A percentile compares a stretch with the other conserved stretches of the same genome.
These are phyloP conservation scores for Mustela lutreola DNA, from an alignment of 2,113 vertebrate species.

Conservation along the genomic window DNA sequence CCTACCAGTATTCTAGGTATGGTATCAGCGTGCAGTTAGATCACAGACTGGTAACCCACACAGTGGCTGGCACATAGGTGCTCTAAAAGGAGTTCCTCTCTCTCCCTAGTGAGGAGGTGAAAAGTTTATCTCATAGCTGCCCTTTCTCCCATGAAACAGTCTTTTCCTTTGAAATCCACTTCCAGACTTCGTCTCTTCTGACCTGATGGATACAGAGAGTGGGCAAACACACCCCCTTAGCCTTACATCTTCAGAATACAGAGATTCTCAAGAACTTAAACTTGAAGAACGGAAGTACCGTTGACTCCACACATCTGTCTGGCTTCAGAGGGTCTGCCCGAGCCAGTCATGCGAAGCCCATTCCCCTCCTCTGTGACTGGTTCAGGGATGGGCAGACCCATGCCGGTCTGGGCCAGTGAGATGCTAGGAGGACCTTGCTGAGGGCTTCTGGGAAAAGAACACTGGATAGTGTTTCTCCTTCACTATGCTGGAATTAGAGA, in stretches of 20 bases:
- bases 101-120: neutral
- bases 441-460: neutral
- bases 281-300: neutral
- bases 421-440: neutral
- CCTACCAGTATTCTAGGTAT: neutral
- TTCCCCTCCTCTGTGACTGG: neutral
- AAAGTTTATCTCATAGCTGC: neutral
- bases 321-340: neutral
- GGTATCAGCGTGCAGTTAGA: neutral
- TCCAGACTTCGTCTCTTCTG: slow-evolving; percentile 18
- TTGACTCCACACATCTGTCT: neutral
- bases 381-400: neutral
- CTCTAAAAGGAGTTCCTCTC: neutral
- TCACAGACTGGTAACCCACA: neutral
- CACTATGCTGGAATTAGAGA: neutral
- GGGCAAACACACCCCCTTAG: neutral
- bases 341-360: neutral
- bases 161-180: neutral
- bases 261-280: neutral
- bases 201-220: neutral
- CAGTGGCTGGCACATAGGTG: neutral
- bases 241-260: neutral
- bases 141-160: neutral
- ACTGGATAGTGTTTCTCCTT: neutral
- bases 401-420: neutral